Evolutionary conservation across 2,797 vertebrate species (phyloP).

Genomic region (Benthosema pterotum): DNA sequence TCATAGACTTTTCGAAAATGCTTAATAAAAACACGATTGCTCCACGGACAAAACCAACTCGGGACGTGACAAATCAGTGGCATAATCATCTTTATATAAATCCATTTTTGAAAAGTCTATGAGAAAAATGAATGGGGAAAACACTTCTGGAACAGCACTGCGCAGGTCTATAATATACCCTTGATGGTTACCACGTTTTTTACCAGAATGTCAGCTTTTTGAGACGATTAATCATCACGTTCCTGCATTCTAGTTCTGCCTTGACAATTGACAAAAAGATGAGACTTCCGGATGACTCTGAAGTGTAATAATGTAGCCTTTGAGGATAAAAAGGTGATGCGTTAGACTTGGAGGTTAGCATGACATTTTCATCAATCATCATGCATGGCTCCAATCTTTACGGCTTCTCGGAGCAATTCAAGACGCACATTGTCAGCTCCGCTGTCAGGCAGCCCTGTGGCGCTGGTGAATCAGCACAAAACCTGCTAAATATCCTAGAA

Average conservation of each 20-base stretch:
- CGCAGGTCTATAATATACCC: too few relatives aligned
- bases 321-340: slow-evolving; percentile 23
- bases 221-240: slow-evolving; percentile 34
- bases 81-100: too few relatives aligned
- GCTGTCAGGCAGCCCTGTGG: not conserved
- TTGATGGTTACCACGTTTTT: too few relatives aligned
- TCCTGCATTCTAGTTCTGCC: slow-evolving; percentile 16
- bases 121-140: too few relatives aligned
- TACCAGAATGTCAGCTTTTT: too few relatives aligned
- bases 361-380: slow-evolving; percentile 32
- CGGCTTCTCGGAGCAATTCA: not conserved
- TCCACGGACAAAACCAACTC: too few relatives aligned
- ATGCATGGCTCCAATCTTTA: slow-evolving; percentile 5
- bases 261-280: slow-evolving; percentile 21
- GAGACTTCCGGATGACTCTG: slow-evolving; percentile 18
- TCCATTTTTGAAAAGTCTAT: too few relatives aligned
- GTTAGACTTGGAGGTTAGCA: slow-evolving; percentile 21
- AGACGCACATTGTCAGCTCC: not conserved
- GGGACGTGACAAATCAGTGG: too few relatives aligned
- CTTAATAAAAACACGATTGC: too few relatives aligned
- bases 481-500: not conserved
- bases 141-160: too few relatives aligned
- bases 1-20: too few relatives aligned
- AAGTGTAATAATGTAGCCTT: slow-evolving; percentile 27
- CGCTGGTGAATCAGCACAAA: slow-evolving; percentile 3